Evolutionary conservation across 2,888 invertebrate species (phyloP).

Genomic region (Anthoptus insignis): DNA sequence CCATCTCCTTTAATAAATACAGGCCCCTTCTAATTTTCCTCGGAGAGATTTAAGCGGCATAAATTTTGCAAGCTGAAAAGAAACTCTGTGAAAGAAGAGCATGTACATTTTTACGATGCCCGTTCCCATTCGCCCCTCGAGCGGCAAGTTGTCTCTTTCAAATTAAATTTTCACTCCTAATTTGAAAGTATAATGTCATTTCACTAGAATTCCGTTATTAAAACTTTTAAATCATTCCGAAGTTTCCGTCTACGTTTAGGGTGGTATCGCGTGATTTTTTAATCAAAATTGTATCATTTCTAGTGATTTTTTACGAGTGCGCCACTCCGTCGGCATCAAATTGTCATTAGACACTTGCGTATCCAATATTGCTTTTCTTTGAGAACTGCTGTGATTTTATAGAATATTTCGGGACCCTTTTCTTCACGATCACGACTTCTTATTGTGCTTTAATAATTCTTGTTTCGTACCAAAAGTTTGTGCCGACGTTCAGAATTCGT

Average conservation of each 20-base stretch:
- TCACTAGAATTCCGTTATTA: constrained; percentile 87
- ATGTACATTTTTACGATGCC: constrained; percentile 84
- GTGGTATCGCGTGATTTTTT: constrained; percentile 83
- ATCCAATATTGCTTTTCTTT: constrained; percentile 85
- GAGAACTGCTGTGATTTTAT: constrained; percentile 77
- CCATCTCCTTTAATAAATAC: constrained; percentile 84
- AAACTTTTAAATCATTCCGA: constrained; percentile 87
- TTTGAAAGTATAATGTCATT: constrained; percentile 88
- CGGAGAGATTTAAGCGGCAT: constrained; percentile 82
- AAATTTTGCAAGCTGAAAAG: constrained; percentile 84
- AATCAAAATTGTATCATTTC: constrained; percentile 86
- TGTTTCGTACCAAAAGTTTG: not conserved
- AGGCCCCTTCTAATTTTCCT: constrained; percentile 82
- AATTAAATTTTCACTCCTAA: constrained; percentile 88
- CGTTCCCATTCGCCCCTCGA: constrained; percentile 82
- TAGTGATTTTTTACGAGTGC: constrained; percentile 85
- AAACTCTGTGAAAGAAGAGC: constrained; percentile 83
- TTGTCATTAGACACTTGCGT: constrained; percentile 84
- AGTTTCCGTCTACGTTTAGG: constrained; percentile 75
- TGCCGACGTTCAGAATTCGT: not conserved
- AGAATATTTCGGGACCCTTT: constrained; percentile 72
- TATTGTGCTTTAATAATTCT: constrained; percentile 43
- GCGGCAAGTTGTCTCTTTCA: constrained; percentile 85
- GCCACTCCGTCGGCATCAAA: constrained; percentile 81
- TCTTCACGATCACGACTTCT: constrained; percentile 42